Percentiles rank a stretch among this genome's conserved stretches.
phyloP scores from a whole-genome alignment of 2,888 invertebrate species.

The Brachyptera risi region DNA sequence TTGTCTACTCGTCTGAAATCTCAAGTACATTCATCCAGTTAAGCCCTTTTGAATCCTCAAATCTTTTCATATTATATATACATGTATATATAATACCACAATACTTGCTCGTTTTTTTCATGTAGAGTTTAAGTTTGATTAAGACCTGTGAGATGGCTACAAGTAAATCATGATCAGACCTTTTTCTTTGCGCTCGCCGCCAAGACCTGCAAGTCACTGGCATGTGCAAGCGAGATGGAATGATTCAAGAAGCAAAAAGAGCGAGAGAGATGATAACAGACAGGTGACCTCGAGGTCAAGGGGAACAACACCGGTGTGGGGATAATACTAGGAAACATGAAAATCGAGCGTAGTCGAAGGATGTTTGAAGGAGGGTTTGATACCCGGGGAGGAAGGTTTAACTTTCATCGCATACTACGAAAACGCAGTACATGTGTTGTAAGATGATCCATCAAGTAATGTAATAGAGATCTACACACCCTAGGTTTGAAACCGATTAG shows the following conservation, averaged over 20 bases:
- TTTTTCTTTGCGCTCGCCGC: conserved; percentile 6
- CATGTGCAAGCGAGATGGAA: not conserved
- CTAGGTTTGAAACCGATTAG: no score
- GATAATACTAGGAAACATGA: conserved; percentile 5
- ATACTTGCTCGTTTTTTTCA: not conserved
- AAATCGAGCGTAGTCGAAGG: no score
- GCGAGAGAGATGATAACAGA: not conserved
- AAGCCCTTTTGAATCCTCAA: conserved; percentile 16
- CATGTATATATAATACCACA: conserved; percentile 16
- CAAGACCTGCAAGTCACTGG: conserved; percentile 4
- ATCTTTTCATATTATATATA: no score
- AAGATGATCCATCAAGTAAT: no score
- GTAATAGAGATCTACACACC: no score
- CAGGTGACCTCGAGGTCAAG: conserved; percentile 15
- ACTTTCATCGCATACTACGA: no score
- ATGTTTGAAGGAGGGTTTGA: no score
- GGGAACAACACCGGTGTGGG: not conserved
- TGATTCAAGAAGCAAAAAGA: not conserved
- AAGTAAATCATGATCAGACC: conserved; percentile 21
- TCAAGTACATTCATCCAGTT: not conserved
- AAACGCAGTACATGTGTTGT: no score
- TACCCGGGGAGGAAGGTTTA: no score
- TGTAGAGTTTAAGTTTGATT: conserved; percentile 3
- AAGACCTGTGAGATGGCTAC: conserved; percentile 1
- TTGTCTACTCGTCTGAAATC: not conserved